Evolutionary conservation across 2,113 vertebrate species (phyloP).

Genomic region (Arothron firmamentum): DNA sequence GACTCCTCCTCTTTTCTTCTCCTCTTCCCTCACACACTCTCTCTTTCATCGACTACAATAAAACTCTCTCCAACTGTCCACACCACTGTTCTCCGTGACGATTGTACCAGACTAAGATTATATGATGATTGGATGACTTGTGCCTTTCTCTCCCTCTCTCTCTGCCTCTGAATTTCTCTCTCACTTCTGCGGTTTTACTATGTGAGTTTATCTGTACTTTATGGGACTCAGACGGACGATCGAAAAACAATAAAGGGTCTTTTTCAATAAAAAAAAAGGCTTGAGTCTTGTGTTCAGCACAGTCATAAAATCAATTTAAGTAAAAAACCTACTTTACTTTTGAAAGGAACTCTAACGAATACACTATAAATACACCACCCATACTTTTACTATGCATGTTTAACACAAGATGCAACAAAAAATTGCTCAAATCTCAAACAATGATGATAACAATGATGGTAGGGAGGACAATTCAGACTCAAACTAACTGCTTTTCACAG

Average conservation of each 20-base stretch:
- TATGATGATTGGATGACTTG: constrained; percentile 52
- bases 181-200: constrained; percentile 63
- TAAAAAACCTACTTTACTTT: no score
- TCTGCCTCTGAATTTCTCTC: constrained; percentile 62
- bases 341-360: no score
- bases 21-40: constrained; percentile 37
- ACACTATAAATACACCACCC: no score
- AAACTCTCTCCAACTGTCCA: constrained; percentile 54
- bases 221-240: constrained; percentile 68
- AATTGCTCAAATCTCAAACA: no score
- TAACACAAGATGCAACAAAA: no score
- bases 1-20: constrained; percentile 43
- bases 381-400: no score
- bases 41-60: constrained; percentile 27
- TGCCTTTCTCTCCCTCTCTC: constrained; percentile 60
- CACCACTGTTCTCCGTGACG: constrained; percentile 61
- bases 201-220: constrained; percentile 70
- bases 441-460: no score
- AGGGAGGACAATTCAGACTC: no score
- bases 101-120: constrained; percentile 69
- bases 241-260: constrained; percentile 77
- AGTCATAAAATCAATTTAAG: not conserved
- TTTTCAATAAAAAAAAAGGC: constrained; percentile 67
- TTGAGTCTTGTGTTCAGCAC: constrained; percentile 31
- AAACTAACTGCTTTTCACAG: no score